Conservation (phyloP, 2,113 vertebrate species). For the Ophthalmolycus amberensis region DNA sequence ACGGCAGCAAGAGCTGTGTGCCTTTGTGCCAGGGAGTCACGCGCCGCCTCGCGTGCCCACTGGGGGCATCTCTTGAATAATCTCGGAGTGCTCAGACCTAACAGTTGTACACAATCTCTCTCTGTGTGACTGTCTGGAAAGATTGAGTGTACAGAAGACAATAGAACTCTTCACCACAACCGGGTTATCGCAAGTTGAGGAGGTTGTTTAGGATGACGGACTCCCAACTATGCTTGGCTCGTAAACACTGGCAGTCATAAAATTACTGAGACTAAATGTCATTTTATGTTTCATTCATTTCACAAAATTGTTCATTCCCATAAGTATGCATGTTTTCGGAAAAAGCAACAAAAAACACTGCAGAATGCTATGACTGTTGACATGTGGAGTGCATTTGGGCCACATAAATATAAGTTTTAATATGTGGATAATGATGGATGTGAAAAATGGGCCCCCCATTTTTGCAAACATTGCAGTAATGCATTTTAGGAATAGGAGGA, state of each 20-base stretch:
- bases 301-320: neutral
- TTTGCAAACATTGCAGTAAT: neutral
- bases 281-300: conserved; percentile 26
- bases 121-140: conserved; percentile 70
- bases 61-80: conserved; percentile 67
- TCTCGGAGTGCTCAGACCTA: conserved; percentile 43
- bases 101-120: conserved; percentile 66
- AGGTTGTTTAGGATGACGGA: conserved; percentile 63
- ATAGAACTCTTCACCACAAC: conserved; percentile 64
- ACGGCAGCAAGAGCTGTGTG: conserved; percentile 59
- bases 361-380: neutral
- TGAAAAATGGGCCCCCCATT: neutral
- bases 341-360: neutral
- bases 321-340: neutral
- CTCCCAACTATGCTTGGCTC: conserved; percentile 61
- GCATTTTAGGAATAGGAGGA: neutral
- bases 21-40: conserved; percentile 75
- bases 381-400: neutral
- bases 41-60: conserved; percentile 66
- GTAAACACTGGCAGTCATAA: conserved; percentile 35
- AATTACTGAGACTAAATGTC: conserved; percentile 21
- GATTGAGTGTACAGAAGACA: conserved; percentile 64
- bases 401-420: neutral
- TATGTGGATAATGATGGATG: neutral
- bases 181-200: conserved; percentile 65